Evolutionary conservation across 2,113 vertebrate species (phyloP).

Genomic region (Pterocles burchelli): DNA sequence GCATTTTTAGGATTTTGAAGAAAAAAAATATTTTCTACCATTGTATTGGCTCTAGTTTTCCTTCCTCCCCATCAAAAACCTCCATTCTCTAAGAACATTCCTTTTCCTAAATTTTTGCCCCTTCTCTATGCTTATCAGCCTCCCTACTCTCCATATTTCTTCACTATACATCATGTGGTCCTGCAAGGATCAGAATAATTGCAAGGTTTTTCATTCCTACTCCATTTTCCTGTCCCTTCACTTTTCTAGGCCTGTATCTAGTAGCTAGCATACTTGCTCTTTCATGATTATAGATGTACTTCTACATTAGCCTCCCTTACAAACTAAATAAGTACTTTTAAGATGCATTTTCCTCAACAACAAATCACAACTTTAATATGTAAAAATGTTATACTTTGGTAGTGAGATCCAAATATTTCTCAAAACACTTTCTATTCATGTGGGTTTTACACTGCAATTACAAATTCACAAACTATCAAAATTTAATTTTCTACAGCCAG

Average conservation of each 20-base stretch:
- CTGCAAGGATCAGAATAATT: not conserved
- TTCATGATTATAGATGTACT: not conserved
- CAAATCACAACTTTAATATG: not conserved
- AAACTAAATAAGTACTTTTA: not conserved
- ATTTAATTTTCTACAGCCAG: constrained; percentile 12
- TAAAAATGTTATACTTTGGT: not conserved
- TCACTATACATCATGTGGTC: not conserved
- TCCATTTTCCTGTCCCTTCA: not conserved
- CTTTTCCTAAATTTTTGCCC: not conserved
- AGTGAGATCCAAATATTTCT: not conserved
- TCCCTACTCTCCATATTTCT: not conserved
- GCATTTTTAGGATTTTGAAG: not conserved
- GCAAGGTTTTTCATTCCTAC: not conserved
- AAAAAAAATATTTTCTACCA: not conserved
- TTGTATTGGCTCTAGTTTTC: not conserved
- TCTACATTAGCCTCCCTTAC: not conserved
- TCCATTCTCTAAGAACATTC: not conserved
- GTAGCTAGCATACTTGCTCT: not conserved
- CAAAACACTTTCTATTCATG: not conserved
- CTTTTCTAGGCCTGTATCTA: not conserved
- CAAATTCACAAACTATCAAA: not conserved
- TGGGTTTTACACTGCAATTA: not conserved
- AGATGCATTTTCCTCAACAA: not conserved
- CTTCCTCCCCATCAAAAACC: not conserved
- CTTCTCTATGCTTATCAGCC: not conserved